Percentiles rank a stretch among this genome's conserved stretches.
phyloP scores from a whole-genome alignment of 1,140 invertebrate species.

The Papilio aristodemus region DNA sequence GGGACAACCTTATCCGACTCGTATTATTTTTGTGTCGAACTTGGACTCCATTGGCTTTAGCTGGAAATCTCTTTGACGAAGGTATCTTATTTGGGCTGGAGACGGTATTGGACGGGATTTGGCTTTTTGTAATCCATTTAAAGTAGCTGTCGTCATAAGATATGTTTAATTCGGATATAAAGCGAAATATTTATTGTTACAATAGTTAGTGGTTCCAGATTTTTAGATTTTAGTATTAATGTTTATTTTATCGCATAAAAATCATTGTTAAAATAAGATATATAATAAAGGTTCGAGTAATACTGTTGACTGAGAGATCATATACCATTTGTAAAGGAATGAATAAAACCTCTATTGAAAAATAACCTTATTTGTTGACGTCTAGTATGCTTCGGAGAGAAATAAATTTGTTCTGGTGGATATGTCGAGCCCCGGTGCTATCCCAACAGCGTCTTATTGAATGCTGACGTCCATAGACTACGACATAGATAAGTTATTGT shows the following conservation, averaged over 20 bases:
- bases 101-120: conserved; percentile 44
- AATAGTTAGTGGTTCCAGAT: neutral
- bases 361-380: conserved; percentile 78
- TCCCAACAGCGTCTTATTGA: conserved; percentile 61
- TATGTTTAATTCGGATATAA: neutral
- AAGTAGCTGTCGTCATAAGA: neutral
- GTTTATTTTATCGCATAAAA: neutral
- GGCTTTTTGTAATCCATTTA: conserved; percentile 18
- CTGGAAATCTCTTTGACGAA: conserved; percentile 63
- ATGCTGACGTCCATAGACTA: conserved; percentile 50
- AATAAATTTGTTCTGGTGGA: conserved; percentile 73
- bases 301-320: conserved; percentile 48
- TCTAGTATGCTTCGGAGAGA: conserved; percentile 68
- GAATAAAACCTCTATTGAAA: conserved; percentile 69
- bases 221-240: neutral
- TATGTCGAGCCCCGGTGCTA: conserved; percentile 60
- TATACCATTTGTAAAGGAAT: conserved; percentile 50
- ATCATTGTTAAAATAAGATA: neutral
- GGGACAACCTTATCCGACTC: conserved; percentile 51
- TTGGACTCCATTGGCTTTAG: conserved; percentile 62
- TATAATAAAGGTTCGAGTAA: neutral
- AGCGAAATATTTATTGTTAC: neutral
- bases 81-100: conserved; percentile 48
- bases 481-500: conserved; percentile 34
- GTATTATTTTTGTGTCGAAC: conserved; percentile 65